Base-by-base conservation (phyloP, 2,888 invertebrate species). In the Cryptocephalus moraei region DNA sequence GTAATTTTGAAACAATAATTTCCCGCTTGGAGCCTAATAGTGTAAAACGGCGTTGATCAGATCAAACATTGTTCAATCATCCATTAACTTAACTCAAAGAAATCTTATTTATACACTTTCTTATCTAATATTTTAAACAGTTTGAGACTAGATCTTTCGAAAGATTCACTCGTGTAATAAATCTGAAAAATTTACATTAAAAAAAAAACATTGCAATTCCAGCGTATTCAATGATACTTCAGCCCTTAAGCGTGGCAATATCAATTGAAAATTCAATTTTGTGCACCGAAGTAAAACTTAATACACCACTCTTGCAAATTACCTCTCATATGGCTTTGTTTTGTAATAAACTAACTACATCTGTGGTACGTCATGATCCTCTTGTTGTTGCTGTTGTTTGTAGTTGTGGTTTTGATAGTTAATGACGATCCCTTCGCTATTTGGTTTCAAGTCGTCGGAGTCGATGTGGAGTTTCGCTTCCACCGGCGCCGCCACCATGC, bases 381-480 rank as follows among this genome's bases (percentile, higher is more conserved):
- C 22, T 22, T 22, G 22, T 22, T 22, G 22, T 22, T 22, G 22
- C 22, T 22, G 22, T 22, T 52, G 52, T 41, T 59, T 52, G 43
- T 32, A 14, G 9, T 54, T 49, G 39, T 59, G 57, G 46, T 58
- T 59, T 48, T 60, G 69, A 56, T 80, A 80, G 55, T 76, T 74
- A 49, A 80, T 73, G 43, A 79, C 75, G 39, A 76, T 73, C 1
- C 80, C 80, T 47, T 76, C 77, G 39, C 78, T 73, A 39, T 79
- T 80, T 1, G 79, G 79, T 52, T 75, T 76, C 39, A 80, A 64
- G 48, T 77, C 73, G 53, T 79, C 77, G 0, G 77, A 74, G 48
- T 77, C 77, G 10, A 80, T 73, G 56, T 78, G 76, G n/a, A 80
- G 67, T 56, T 77, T 78, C 48, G 76, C 73, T 55, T 76, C 75